phyloP scores from a whole-genome alignment of 2,113 vertebrate species.

The Lycocorax pyrrhopterus region DNA sequence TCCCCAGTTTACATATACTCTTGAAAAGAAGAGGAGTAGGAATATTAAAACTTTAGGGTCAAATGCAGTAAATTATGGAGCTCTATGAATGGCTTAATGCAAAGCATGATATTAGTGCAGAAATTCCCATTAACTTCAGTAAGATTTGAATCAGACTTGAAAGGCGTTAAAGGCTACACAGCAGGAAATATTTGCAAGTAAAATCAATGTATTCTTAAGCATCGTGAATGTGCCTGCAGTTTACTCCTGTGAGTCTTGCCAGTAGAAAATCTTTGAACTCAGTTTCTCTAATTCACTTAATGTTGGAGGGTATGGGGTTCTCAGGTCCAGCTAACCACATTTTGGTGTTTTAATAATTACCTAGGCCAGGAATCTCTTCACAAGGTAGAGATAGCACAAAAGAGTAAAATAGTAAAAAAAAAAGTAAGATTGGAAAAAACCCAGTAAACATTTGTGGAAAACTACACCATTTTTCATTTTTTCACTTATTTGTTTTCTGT shows the following conservation, averaged over 20 bases:
- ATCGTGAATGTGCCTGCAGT: not conserved
- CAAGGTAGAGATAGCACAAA: not conserved
- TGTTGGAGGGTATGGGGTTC: not conserved
- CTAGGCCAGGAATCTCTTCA: not conserved
- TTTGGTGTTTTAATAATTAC: not conserved
- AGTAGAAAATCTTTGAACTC: not conserved
- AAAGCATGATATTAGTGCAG: not conserved
- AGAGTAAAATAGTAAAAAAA: not conserved
- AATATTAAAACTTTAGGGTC: not conserved
- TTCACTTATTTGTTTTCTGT: not conserved
- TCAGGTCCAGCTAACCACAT: not conserved
- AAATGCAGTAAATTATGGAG: not conserved
- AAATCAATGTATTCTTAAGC: not conserved
- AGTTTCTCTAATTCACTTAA: not conserved
- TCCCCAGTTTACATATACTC: not conserved
- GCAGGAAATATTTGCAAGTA: not conserved
- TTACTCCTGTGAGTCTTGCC: not conserved
- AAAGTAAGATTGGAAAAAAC: not conserved
- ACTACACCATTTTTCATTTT: not conserved
- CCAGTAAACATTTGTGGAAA: not conserved
- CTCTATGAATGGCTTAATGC: not conserved
- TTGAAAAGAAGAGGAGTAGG: not conserved
- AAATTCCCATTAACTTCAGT: not conserved
- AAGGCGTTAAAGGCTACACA: not conserved
- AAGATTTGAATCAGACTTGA: not conserved